These are phyloP conservation scores for Heloderma charlesbogerti DNA, from an alignment of 2,113 vertebrate genomes.

Conservation along the genomic window DNA sequence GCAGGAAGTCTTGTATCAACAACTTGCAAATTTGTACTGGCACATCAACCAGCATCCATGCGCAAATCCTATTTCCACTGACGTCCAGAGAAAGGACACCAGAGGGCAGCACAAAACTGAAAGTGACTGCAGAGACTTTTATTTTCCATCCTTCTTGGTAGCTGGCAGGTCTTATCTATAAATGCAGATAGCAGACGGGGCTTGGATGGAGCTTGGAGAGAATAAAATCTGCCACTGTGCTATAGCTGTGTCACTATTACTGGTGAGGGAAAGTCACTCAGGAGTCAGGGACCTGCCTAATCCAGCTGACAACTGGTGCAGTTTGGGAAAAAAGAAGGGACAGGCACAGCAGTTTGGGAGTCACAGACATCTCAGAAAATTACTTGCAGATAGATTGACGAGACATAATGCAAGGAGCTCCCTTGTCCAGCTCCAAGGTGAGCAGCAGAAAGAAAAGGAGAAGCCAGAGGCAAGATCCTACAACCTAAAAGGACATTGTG, in stretches of 20 bases:
- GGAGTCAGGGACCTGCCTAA: background rate
- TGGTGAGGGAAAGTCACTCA: background rate
- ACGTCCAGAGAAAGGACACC: background rate
- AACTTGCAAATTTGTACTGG: background rate
- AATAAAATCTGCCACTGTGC: background rate
- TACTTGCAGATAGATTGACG: background rate
- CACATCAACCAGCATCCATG: no score
- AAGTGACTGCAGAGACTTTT: background rate
- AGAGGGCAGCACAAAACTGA: constrained; percentile 42
- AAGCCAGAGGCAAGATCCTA: no score
- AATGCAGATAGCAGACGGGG: no score
- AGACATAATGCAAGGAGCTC: background rate
- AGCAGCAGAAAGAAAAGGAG: background rate
- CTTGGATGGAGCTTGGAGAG: background rate
- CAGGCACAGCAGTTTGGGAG: background rate
- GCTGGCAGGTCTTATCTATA: background rate
- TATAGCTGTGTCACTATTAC: background rate
- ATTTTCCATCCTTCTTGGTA: background rate
- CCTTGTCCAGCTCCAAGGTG: background rate
- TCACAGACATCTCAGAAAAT: background rate
- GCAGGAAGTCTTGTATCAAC: background rate
- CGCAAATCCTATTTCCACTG: background rate
- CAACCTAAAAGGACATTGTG: no score
- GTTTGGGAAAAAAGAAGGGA: background rate
- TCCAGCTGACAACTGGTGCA: background rate